Evolutionary conservation across 1,140 invertebrate species (phyloP).

Genomic region (Temnothorax nylanderi): DNA sequence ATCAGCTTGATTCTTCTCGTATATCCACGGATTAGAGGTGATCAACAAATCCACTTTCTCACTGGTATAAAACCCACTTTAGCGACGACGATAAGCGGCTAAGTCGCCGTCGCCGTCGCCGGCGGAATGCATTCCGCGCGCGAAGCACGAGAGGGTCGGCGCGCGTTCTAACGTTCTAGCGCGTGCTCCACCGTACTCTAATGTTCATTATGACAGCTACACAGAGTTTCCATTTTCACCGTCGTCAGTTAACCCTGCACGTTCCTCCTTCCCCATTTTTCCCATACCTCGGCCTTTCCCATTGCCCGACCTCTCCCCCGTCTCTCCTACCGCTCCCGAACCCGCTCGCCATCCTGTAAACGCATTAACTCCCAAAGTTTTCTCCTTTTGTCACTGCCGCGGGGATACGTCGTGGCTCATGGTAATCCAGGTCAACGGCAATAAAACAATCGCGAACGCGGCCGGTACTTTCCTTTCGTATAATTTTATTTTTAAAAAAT

Average conservation of each 20-base stretch:
- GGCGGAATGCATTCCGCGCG: conserved; percentile 62
- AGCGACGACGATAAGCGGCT: conserved; percentile 20
- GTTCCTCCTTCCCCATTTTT: conserved; percentile 69
- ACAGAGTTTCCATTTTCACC: conserved; percentile 82
- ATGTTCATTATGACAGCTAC: conserved; percentile 82
- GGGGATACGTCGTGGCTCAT: neutral
- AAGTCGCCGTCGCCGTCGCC: conserved; percentile 5
- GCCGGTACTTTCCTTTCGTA: conserved; percentile 8
- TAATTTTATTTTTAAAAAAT: neutral
- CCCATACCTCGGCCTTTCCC: conserved; percentile 3
- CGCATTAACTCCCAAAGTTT: conserved; percentile 66
- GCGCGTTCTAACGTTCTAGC: conserved; percentile 29
- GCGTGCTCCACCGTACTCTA: conserved; percentile 65
- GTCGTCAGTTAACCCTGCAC: conserved; percentile 72
- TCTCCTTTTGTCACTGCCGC: conserved; percentile 57
- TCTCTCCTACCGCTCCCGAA: neutral
- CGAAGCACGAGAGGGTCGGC: conserved; percentile 47
- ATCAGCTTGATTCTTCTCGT: conserved; percentile 5
- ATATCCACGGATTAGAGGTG: conserved; percentile 27
- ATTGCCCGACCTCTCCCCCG: neutral
- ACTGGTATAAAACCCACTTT: conserved; percentile 58
- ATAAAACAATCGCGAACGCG: conserved; percentile 12
- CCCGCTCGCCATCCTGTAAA: conserved; percentile 31
- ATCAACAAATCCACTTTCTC: conserved; percentile 62
- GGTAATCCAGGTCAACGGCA: conserved; percentile 7